A percentile compares a stretch with the other conserved stretches of the same genome.
phyloP scores from a whole-genome alignment of 2,113 vertebrate species.

The Charina bottae region DNA sequence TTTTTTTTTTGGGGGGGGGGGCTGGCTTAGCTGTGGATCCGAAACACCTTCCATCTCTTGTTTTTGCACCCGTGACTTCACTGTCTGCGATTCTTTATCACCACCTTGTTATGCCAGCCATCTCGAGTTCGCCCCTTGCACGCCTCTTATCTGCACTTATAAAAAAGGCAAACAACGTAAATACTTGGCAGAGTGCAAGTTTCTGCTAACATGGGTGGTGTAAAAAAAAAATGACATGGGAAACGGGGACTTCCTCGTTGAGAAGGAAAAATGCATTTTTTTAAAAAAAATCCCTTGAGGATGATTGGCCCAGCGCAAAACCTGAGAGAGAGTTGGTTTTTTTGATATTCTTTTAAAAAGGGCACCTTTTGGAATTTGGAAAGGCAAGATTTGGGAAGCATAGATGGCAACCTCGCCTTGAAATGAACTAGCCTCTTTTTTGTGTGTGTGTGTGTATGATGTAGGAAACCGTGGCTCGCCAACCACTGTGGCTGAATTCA shows the following conservation, averaged over 20 bases:
- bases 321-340: neutral
- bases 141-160: too few relatives aligned
- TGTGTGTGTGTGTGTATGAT: too few relatives aligned
- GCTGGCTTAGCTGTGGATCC: neutral
- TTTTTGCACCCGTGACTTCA: neutral
- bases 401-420: too few relatives aligned
- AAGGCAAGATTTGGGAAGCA: too few relatives aligned
- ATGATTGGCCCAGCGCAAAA: neutral
- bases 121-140: neutral
- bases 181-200: neutral
- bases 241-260: neutral
- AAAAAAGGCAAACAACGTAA: too few relatives aligned
- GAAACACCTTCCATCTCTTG: neutral
- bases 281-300: neutral
- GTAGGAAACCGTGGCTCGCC: too few relatives aligned
- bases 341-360: too few relatives aligned
- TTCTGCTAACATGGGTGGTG: neutral
- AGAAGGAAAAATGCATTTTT: neutral
- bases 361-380: too few relatives aligned
- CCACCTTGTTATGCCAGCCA: neutral
- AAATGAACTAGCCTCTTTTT: too few relatives aligned
- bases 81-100: neutral
- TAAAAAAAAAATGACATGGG: neutral
- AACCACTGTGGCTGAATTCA: too few relatives aligned
- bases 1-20: too few relatives aligned